Base-by-base conservation (phyloP, 2,113 vertebrate genomes). In the Microcebus griseorufus region DNA sequence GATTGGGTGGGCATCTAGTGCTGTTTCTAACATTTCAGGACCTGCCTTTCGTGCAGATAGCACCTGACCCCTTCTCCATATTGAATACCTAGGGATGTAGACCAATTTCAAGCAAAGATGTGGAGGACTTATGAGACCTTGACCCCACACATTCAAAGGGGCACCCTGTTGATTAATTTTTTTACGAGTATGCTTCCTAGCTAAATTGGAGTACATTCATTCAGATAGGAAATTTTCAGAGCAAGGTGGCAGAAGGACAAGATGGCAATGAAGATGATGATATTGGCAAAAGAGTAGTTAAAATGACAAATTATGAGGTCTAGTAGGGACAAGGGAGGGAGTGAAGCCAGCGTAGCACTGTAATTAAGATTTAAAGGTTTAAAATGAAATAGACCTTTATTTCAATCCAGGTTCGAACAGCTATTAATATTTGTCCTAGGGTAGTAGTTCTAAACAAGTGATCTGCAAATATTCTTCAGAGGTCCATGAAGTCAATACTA, bases 211-310 rank as follows among this genome's bases (percentile, higher is more conserved):
- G 2, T 85, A 76, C 5, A 37, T 37, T 37, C 34, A 76, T 85
- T 78, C 51, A 73, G 34, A 85, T 51, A 70, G 32, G 27, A 85
- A 60, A 42, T 81, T 86, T 94, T 90, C 39, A 80, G 25, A 80
- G 25, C 18, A 51, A 76, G 20, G 29, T 22, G 32, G 18, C 25
- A 65, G 48, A 82, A 65, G 48, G 23, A 58, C 42, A 83, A 81
- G 32, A 58, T 17, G 16, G 18, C 10, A 55, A 0, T 29, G 11
- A 22, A 89, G 2, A n/a, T 0, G 20, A 82, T 2, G 16, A 6
- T 29, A 39, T 23, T 64, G 60, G 12, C 53, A 88, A 45, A 34
- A 81, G 23, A 69, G 23, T 5, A 22, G 32, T 29, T 39, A 4
- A 96, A 85, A 79, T 70, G 37, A 75, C 32, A 58, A 64, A 45